Conservation (phyloP, 2,113 vertebrate species). For the Athene cunicularia region DNA sequence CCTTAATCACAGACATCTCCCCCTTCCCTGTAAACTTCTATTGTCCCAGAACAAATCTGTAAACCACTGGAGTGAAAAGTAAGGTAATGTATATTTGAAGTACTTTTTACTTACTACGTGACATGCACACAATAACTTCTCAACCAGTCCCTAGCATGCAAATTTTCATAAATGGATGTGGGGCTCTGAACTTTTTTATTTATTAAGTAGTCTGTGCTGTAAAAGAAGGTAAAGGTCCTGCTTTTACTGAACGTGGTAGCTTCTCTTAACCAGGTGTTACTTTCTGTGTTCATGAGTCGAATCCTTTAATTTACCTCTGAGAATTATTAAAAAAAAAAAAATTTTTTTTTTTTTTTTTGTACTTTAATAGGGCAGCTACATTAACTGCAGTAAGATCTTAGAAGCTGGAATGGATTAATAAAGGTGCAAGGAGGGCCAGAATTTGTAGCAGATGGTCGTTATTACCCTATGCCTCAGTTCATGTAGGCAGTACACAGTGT, state of each 20-base stretch:
- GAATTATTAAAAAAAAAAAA: neutral
- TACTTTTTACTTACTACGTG: neutral
- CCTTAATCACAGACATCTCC: conserved; percentile 24
- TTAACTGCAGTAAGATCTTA: neutral
- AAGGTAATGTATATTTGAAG: neutral
- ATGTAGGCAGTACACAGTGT: neutral
- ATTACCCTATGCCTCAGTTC: neutral
- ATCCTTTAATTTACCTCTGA: neutral
- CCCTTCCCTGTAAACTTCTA: neutral
- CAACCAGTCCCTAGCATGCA: neutral
- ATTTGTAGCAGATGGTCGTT: conserved; percentile 50
- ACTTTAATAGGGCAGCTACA: neutral
- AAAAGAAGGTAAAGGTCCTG: neutral
- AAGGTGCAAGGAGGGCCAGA: conserved; percentile 29
- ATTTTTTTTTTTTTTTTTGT: neutral
- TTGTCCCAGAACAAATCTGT: conserved; percentile 3
- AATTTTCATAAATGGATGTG: neutral
- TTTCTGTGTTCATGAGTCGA: neutral
- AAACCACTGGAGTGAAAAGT: neutral
- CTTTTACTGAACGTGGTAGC: neutral
- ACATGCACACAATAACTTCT: neutral
- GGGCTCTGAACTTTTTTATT: neutral
- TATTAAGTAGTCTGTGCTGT: neutral
- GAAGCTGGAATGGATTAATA: neutral
- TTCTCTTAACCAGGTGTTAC: neutral